Conservation (phyloP, 2,797 vertebrate species). For the Thripadectes ignobilis region DNA sequence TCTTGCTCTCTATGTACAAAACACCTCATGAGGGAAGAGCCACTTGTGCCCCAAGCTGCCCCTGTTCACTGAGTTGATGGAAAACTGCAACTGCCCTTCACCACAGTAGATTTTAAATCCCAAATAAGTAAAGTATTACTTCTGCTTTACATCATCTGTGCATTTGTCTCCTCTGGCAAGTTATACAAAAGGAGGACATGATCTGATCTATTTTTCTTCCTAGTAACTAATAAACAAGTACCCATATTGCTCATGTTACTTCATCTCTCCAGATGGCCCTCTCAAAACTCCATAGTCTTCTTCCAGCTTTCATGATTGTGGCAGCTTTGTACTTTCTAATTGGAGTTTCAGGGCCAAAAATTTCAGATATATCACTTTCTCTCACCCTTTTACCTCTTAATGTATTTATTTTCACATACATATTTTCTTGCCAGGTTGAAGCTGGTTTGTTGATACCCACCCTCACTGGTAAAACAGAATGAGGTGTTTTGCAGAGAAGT, state of each 20-base stretch:
- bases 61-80: neutral
- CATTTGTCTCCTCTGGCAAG: neutral
- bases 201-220: neutral
- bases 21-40: neutral
- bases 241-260: neutral
- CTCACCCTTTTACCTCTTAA: neutral
- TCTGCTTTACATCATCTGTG: neutral
- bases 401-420: neutral
- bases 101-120: neutral
- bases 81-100: neutral
- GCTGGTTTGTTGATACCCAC: neutral
- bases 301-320: neutral
- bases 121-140: neutral
- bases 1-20: neutral
- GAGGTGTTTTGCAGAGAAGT: neutral
- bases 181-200: neutral
- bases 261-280: neutral
- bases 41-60: neutral
- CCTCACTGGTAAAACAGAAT: neutral
- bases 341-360: neutral
- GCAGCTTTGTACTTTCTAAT: neutral
- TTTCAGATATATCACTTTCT: neutral
- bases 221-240: neutral
- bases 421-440: constrained; percentile 8
- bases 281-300: neutral